Conservation (phyloP, 1,140 invertebrate species). For the Calephelis nemesis region DNA sequence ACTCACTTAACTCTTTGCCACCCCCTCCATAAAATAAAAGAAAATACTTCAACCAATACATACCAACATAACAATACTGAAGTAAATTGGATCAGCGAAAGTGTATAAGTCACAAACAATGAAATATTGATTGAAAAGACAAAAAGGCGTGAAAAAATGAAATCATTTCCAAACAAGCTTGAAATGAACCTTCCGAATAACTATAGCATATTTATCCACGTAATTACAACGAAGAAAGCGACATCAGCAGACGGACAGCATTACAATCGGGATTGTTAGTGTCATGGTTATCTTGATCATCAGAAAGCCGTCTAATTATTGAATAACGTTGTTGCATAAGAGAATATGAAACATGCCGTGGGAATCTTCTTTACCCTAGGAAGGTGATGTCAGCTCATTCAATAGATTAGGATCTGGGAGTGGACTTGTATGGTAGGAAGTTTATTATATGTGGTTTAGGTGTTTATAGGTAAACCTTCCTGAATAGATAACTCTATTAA, state of each 20-base stretch:
- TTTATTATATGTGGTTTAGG: not conserved
- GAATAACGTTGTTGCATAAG: constrained; percentile 17
- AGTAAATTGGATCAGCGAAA: no score
- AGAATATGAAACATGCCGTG: constrained; percentile 14
- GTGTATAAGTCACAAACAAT: no score
- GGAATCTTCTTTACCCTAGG: constrained; percentile 10
- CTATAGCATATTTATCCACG: constrained; percentile 13
- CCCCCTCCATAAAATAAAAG: no score
- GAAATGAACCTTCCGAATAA: constrained; percentile 15
- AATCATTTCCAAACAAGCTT: constrained; percentile 9
- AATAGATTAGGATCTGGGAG: constrained; percentile 10
- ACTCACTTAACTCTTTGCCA: no score
- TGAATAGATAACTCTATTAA: not conserved
- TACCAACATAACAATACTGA: no score
- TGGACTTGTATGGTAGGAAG: constrained; percentile 15
- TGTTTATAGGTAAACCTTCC: constrained; percentile 10
- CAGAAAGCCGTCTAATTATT: constrained; percentile 17
- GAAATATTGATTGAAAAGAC: not conserved
- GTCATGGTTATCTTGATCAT: constrained; percentile 15
- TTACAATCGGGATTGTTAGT: constrained; percentile 19
- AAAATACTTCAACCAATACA: no score
- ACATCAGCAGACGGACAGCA: constrained; percentile 4
- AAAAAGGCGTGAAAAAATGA: constrained; percentile 10
- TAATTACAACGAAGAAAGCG: constrained; percentile 17
- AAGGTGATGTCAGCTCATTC: constrained; percentile 17